These are phyloP conservation scores for Platycercus adscitus DNA, from an alignment of 2,113 vertebrate species.

Conservation along the genomic window DNA sequence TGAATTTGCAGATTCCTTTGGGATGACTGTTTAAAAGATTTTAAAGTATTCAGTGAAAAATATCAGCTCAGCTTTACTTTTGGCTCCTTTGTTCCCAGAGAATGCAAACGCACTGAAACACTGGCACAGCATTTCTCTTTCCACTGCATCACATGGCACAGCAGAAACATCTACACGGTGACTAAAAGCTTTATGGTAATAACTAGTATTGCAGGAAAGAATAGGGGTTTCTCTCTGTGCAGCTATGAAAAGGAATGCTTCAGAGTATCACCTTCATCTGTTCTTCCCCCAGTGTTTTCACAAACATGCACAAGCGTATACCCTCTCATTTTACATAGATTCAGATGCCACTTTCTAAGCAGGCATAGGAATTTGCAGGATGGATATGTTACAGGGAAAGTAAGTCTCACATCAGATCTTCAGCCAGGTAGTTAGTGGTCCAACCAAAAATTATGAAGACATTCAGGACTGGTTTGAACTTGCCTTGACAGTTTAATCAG, in stretches of 20 bases:
- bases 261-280: background rate
- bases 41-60: conserved; percentile 38
- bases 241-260: background rate
- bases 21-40: conserved; percentile 20
- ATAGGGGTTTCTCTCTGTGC: background rate
- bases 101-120: background rate
- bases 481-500: background rate
- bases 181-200: background rate
- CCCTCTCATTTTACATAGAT: background rate
- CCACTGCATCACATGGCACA: background rate
- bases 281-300: background rate
- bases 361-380: background rate
- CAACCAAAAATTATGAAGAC: background rate
- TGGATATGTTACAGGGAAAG: background rate
- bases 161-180: background rate
- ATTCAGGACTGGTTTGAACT: background rate
- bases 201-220: background rate
- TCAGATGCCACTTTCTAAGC: background rate
- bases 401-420: background rate
- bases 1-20: conserved; percentile 32
- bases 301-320: background rate
- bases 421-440: background rate
- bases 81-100: conserved; percentile 21
- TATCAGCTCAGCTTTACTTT: conserved; percentile 46
- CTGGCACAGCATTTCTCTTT: conserved; percentile 1